Conservation (phyloP, 1,140 invertebrate genomes). For the Teleopsis dalmanni region DNA sequence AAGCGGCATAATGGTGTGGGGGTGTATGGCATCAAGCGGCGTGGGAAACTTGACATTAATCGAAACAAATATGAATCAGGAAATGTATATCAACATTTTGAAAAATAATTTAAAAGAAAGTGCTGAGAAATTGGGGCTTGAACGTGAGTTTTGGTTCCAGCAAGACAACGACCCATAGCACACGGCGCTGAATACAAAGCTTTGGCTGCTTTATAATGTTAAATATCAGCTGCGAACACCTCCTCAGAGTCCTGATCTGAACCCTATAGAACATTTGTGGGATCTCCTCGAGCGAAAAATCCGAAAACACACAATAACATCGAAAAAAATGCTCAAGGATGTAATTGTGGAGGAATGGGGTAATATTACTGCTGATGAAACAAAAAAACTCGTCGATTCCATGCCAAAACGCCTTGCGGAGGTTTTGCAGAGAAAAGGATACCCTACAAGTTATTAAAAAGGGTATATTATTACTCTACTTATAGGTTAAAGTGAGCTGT, state of each 20-base stretch:
- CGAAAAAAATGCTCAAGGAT: constrained; percentile 6
- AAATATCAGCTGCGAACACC: constrained; percentile 19
- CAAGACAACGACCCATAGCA: constrained; percentile 24
- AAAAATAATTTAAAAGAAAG: too few species aligned
- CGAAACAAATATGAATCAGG: too few species aligned
- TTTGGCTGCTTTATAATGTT: constrained; percentile 20
- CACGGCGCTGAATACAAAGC: constrained; percentile 15
- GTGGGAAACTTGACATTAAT: too few species aligned
- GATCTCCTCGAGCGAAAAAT: constrained; percentile 18
- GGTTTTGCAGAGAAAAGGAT: constrained; percentile 22
- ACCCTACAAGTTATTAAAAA: constrained; percentile 24
- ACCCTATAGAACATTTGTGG: constrained; percentile 19
- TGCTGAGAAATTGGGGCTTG: too few species aligned
- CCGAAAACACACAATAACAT: background rate
- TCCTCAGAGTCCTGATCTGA: constrained; percentile 23
- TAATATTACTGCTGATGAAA: constrained; percentile 13
- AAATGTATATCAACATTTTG: too few species aligned
- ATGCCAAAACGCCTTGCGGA: constrained; percentile 19
- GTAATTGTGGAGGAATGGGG: constrained; percentile 18
- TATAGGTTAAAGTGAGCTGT: too few species aligned
- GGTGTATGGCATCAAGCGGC: too few species aligned
- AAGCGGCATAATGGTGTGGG: too few species aligned
- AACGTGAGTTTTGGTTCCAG: constrained; percentile 11
- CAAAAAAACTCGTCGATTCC: constrained; percentile 16
- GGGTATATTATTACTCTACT: too few species aligned